Evolutionary conservation across 1,140 invertebrate genomes (phyloP).

Genomic region (Psix sp.): DNA sequence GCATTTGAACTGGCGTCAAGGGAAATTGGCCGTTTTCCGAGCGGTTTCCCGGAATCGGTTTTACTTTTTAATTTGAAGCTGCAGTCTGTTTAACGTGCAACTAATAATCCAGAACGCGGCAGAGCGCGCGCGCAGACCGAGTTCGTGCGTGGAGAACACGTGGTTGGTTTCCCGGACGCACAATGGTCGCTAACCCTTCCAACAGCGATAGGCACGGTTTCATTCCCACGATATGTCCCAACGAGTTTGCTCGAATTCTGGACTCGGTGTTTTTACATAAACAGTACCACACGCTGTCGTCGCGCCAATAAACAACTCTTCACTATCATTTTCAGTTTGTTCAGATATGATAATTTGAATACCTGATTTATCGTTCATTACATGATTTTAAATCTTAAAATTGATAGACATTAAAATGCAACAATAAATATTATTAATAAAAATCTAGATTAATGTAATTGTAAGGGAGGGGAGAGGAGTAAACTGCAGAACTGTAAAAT

Average conservation of each 20-base stretch:
- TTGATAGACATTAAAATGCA: too few relatives aligned
- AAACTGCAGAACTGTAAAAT: constrained; percentile 7
- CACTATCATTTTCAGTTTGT: too few relatives aligned
- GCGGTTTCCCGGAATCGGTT: constrained; percentile 17
- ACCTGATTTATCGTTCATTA: too few relatives aligned
- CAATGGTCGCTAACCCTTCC: constrained; percentile 58
- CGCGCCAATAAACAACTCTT: too few relatives aligned
- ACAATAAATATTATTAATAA: too few relatives aligned
- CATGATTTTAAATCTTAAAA: too few relatives aligned
- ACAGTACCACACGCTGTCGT: background rate
- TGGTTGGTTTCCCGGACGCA: constrained; percentile 55
- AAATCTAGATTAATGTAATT: too few relatives aligned
- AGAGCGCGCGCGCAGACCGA: constrained; percentile 14
- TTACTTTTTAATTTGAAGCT: constrained; percentile 34
- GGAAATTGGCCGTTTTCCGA: constrained; percentile 22
- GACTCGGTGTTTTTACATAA: constrained; percentile 8
- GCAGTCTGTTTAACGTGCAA: constrained; percentile 18
- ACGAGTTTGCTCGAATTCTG: constrained; percentile 65
- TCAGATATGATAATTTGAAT: too few relatives aligned
- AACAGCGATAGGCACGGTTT: constrained; percentile 48
- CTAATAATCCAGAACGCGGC: constrained; percentile 41
- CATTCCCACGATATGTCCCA: constrained; percentile 70
- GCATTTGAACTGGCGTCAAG: constrained; percentile 1
- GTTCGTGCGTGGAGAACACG: constrained; percentile 42
- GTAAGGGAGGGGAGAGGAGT: background rate